Conservation (phyloP, 2,888 invertebrate species). For the Ennomos fuscantarius region DNA sequence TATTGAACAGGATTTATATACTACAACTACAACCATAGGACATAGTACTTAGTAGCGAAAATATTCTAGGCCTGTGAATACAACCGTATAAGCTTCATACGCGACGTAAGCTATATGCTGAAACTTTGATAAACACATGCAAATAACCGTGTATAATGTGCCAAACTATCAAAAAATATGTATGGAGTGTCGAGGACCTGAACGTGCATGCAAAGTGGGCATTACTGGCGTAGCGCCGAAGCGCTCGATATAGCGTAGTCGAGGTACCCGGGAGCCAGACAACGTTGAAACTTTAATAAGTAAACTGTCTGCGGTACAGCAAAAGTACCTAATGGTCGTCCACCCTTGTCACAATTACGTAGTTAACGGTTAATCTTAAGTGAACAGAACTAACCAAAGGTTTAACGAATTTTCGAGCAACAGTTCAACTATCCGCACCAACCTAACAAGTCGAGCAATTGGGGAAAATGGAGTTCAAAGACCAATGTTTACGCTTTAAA, state of each 20-base stretch:
- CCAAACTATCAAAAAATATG: conserved; percentile 43
- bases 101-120: background rate
- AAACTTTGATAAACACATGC: conserved; percentile 15
- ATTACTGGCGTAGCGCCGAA: conserved; percentile 55
- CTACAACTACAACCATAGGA: background rate
- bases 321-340: conserved; percentile 20
- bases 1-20: conserved; percentile 1
- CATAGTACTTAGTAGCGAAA: background rate
- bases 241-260: conserved; percentile 54
- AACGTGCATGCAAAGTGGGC: conserved; percentile 55
- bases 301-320: conserved; percentile 40
- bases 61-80: background rate
- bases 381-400: conserved; percentile 11
- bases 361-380: conserved; percentile 19
- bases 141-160: conserved; percentile 18
- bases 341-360: conserved; percentile 16
- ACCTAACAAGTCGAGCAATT: no score
- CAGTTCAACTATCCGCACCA: no score
- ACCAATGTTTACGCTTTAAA: no score
- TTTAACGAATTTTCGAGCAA: background rate
- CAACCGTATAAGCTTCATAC: background rate
- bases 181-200: conserved; percentile 40
- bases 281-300: conserved; percentile 72
- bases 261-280: conserved; percentile 49
- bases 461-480: no score